Conservation (phyloP, 1,140 invertebrate species). For the Kradibia gibbosae region DNA sequence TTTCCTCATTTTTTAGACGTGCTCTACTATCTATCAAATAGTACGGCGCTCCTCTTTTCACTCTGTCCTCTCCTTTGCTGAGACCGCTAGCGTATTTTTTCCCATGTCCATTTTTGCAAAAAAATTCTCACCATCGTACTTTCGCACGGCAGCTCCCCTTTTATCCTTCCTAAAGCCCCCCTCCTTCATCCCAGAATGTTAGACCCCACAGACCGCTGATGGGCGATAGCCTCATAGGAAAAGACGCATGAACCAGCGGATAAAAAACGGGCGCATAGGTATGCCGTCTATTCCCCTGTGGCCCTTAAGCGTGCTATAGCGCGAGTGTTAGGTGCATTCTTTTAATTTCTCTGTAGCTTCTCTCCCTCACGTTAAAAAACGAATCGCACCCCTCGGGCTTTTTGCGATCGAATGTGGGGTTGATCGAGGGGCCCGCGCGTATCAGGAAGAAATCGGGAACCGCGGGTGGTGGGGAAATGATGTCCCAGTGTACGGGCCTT, state of each 20-base stretch:
- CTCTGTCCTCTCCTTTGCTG: neutral
- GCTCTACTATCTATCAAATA: conserved; percentile 26
- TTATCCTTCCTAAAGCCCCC: conserved; percentile 2
- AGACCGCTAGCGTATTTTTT: conserved; percentile 60
- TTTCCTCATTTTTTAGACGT: conserved; percentile 3
- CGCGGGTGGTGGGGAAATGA: neutral
- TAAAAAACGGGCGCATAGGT: conserved; percentile 23
- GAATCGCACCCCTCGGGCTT: conserved; percentile 53
- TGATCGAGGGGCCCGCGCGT: conserved; percentile 24
- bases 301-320: conserved; percentile 2
- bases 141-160: conserved; percentile 63
- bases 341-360: conserved; percentile 48
- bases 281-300: conserved; percentile 1
- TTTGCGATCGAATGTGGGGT: conserved; percentile 46
- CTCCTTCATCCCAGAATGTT: too few relatives aligned
- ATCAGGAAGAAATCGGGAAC: conserved; percentile 45
- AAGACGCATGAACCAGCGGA: conserved; percentile 42
- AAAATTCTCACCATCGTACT: conserved; percentile 69
- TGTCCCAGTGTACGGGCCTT: conserved; percentile 24
- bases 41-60: neutral
- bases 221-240: conserved; percentile 7
- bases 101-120: conserved; percentile 72
- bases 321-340: conserved; percentile 63
- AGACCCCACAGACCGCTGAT: neutral
- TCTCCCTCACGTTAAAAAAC: conserved; percentile 50